phyloP scores from a whole-genome alignment of 2,797 vertebrate species.

The Anabacerthia variegaticeps region DNA sequence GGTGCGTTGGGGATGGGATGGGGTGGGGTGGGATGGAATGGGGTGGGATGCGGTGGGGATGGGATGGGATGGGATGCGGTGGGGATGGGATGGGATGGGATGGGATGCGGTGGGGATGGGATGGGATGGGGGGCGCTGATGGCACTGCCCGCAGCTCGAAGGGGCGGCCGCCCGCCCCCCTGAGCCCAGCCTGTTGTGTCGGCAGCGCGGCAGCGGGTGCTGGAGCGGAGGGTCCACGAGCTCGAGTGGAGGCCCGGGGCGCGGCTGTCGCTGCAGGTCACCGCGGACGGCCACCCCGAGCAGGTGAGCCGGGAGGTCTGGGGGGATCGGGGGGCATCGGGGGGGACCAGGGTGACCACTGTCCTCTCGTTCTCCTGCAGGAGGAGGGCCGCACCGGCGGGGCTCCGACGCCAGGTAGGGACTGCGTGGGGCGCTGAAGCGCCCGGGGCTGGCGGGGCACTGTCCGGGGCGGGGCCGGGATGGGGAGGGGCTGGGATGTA shows the following conservation, averaged over 20 bases:
- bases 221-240: conserved; percentile 57
- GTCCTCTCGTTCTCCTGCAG: conserved; percentile 45
- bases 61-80: no score
- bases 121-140: background rate
- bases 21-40: no score
- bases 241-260: conserved; percentile 22
- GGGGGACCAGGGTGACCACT: background rate
- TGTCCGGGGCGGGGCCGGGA: background rate
- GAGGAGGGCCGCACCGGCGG: background rate
- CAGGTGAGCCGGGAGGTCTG: background rate
- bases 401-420: conserved; percentile 35
- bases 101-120: no score
- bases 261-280: conserved; percentile 59
- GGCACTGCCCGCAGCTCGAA: background rate
- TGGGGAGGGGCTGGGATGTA: background rate
- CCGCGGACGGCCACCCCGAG: background rate
- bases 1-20: no score
- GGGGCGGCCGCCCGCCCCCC: no score
- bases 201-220: conserved; percentile 65
- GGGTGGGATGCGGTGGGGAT: no score
- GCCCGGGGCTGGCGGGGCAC: no score
- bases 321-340: background rate
- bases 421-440: background rate
- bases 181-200: background rate
- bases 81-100: no score